Percentiles rank a stretch among this genome's conserved stretches.
phyloP scores from a whole-genome alignment of 1,140 invertebrate species.

The Reticulitermes speratus region DNA sequence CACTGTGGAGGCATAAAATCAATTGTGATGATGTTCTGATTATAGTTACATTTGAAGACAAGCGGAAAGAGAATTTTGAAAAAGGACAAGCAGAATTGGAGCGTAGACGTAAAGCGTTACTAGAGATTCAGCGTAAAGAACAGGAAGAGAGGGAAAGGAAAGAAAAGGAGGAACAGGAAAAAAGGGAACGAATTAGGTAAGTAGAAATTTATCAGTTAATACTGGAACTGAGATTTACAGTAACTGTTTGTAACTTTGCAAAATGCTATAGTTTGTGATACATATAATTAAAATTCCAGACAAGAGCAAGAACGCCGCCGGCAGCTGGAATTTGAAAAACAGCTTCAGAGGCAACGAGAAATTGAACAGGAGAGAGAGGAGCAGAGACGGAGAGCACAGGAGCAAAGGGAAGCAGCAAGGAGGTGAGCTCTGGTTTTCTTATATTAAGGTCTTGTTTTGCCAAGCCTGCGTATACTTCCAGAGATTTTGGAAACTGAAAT shows the following conservation, averaged over 20 bases:
- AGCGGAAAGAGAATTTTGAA: conserved; percentile 95
- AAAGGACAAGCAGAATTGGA: conserved; percentile 98
- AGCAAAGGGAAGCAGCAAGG: conserved; percentile 77
- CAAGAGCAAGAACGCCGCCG: conserved; percentile 64
- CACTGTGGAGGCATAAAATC: no score
- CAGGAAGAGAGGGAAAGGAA: conserved; percentile 90
- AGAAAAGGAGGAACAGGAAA: conserved; percentile 84
- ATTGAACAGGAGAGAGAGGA: conserved; percentile 70
- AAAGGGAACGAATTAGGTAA: conserved; percentile 74
- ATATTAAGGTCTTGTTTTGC: not conserved
- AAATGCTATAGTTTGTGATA: not conserved
- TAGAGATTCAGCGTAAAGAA: conserved; percentile 85
- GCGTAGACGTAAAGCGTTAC: conserved; percentile 78
- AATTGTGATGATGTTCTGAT: conserved; percentile 29
- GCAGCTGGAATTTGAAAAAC: conserved; percentile 69
- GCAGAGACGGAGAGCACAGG: conserved; percentile 67
- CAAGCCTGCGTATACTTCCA: not conserved
- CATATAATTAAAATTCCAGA: conserved; percentile 40
- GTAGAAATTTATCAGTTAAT: not conserved
- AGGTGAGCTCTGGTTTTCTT: not conserved
- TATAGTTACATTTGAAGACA: conserved; percentile 91
- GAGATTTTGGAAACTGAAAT: not conserved
- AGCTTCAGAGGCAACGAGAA: conserved; percentile 81
- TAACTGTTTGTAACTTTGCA: not conserved
- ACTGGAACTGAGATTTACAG: no score